Evolutionary conservation across 2,888 invertebrate species (phyloP).

Genomic region (Apodemia arnacis): DNA sequence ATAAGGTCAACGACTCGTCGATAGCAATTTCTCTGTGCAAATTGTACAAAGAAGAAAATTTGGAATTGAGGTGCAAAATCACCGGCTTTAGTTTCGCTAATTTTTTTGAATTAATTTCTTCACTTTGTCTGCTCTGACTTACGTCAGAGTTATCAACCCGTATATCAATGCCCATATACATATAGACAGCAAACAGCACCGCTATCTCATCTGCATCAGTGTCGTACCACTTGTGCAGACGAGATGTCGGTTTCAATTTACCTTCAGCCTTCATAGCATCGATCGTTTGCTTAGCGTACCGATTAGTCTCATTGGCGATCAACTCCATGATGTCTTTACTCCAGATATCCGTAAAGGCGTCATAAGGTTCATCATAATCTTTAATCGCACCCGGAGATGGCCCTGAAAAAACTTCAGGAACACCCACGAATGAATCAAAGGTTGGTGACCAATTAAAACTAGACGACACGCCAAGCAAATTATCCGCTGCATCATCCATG

Average conservation of each 20-base stretch:
- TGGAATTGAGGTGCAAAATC: slow-evolving; percentile 3
- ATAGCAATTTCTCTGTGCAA: neutral
- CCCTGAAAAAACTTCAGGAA: slow-evolving; percentile 7
- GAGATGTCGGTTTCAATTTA: slow-evolving; percentile 13
- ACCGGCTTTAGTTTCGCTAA: slow-evolving; percentile 25
- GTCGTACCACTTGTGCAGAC: neutral
- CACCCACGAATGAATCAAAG: neutral
- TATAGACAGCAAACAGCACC: neutral
- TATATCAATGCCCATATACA: slow-evolving; percentile 7
- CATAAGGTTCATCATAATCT: slow-evolving; percentile 2
- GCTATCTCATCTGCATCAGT: slow-evolving; percentile 13
- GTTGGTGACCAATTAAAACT: neutral
- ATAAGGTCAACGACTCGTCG: slow-evolving; percentile 25
- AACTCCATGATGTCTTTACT: slow-evolving; percentile 1
- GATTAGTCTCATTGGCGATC: neutral
- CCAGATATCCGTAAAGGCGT: slow-evolving; percentile 1
- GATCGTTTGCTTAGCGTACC: neutral
- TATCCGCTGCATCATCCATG: slow-evolving; percentile 1
- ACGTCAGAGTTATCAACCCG: slow-evolving; percentile 20
- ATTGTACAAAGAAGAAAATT: slow-evolving; percentile 5
- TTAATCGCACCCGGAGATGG: neutral
- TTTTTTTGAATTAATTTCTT: slow-evolving; percentile 1
- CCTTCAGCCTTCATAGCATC: slow-evolving; percentile 5
- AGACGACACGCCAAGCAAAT: neutral
- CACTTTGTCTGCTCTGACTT: neutral